Conservation (phyloP, 2,888 invertebrate genomes). For the Ophion slaviceki region DNA sequence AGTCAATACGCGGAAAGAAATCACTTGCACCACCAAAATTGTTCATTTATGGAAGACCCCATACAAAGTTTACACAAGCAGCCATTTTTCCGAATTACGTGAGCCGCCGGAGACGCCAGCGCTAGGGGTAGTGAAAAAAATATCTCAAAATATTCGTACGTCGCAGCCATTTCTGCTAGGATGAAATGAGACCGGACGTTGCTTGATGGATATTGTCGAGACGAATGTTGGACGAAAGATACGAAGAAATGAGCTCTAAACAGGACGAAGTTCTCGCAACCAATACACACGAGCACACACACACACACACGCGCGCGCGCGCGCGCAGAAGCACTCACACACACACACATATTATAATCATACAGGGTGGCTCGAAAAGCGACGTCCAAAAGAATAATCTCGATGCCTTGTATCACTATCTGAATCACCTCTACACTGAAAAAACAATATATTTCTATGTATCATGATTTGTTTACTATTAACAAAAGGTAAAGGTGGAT, state of each 20-base stretch:
- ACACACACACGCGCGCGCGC: no score
- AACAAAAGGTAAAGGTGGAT: no score
- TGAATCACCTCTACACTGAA: neutral
- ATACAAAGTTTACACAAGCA: no score
- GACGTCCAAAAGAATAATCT: neutral
- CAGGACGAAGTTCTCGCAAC: slow-evolving; percentile 2
- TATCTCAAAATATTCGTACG: neutral
- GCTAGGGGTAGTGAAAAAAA: neutral
- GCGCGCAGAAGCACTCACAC: no score
- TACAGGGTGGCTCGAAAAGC: neutral
- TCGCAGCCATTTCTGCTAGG: neutral
- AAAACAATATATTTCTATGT: no score
- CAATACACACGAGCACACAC: neutral
- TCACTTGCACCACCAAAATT: no score
- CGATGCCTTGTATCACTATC: neutral
- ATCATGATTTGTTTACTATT: no score
- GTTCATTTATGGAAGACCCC: no score
- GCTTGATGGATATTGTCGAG: slow-evolving; percentile 27
- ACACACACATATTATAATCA: neutral
- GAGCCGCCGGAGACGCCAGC: neutral
- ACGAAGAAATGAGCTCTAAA: slow-evolving; percentile 27
- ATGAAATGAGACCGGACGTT: slow-evolving; percentile 20
- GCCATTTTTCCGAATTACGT: no score
- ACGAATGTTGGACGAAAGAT: slow-evolving; percentile 22
- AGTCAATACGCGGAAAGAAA: no score